phyloP scores from a whole-genome alignment of 2,888 invertebrate species.

The Pristionchus fissidentatus region DNA sequence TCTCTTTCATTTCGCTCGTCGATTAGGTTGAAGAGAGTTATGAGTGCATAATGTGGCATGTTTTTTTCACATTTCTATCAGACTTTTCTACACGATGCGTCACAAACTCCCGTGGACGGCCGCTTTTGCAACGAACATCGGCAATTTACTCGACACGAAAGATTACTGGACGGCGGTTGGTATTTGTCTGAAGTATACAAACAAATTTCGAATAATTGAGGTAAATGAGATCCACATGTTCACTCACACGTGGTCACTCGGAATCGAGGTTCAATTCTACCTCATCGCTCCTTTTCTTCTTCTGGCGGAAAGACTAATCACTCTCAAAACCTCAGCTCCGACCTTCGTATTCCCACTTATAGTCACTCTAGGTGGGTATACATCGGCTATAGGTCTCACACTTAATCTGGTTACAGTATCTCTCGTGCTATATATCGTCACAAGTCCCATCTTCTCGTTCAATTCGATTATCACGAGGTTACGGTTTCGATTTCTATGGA shows the following conservation, averaged over 20 bases:
- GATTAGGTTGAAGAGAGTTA: no score
- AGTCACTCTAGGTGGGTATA: not conserved
- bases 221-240: slow-evolving; percentile 16
- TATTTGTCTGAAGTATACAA: not conserved
- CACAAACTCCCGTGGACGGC: slow-evolving; percentile 18
- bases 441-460: slow-evolving; percentile 18
- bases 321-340: not conserved
- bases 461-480: slow-evolving; percentile 25
- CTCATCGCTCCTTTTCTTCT: not conserved
- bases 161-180: slow-evolving; percentile 15
- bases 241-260: slow-evolving; percentile 27
- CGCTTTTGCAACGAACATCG: slow-evolving; percentile 7
- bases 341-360: not conserved
- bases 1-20: no score
- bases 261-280: slow-evolving; percentile 22
- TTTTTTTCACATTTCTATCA: no score
- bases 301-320: not conserved
- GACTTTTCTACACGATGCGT: slow-evolving; percentile 5
- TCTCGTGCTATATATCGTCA: slow-evolving; percentile 19
- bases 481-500: not conserved
- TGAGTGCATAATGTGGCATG: no score
- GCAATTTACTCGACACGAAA: not conserved
- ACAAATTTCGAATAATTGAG: not conserved
- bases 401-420: slow-evolving; percentile 17
- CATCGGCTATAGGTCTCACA: not conserved